Percentiles rank a stretch among this genome's conserved stretches.
These are phyloP conservation scores for Stegostoma tigrinum DNA, from an alignment of 2,113 vertebrate genomes.

Conservation along the genomic window DNA sequence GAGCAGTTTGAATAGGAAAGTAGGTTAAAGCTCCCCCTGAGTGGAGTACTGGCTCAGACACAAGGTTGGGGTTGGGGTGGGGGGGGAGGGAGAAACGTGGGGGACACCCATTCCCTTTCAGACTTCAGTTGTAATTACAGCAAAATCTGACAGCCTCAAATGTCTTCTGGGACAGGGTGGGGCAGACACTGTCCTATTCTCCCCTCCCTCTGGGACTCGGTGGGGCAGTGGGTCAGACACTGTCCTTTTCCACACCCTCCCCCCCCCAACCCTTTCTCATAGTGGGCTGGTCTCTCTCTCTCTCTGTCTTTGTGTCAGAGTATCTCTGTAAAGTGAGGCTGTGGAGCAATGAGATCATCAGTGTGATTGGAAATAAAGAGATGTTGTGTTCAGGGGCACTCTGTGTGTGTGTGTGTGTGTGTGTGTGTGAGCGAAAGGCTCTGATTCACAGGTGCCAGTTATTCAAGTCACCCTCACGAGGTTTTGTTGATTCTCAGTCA, in stretches of 20 bases:
- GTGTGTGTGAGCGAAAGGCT: not conserved
- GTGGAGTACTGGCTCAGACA: no score
- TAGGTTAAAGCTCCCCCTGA: no score
- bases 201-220: no score
- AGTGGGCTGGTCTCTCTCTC: not conserved
- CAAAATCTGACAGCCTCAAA: not conserved
- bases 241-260: no score
- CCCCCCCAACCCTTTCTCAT: no score
- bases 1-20: no score
- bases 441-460: slow-evolving; percentile 17
- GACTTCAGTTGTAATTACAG: not conserved
- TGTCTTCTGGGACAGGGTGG: not conserved
- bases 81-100: no score
- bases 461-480: not conserved
- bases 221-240: no score
- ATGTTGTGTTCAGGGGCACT: not conserved
- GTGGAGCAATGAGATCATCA: not conserved
- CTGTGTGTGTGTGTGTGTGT: not conserved
- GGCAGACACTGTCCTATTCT: not conserved
- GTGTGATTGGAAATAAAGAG: not conserved
- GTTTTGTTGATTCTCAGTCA: not conserved
- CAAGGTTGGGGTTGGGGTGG: no score
- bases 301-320: not conserved
- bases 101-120: not conserved
- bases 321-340: not conserved